These are phyloP conservation scores for Cyprinodon brontotheroides DNA, from an alignment of 2,113 vertebrate species.

Conservation along the genomic window DNA sequence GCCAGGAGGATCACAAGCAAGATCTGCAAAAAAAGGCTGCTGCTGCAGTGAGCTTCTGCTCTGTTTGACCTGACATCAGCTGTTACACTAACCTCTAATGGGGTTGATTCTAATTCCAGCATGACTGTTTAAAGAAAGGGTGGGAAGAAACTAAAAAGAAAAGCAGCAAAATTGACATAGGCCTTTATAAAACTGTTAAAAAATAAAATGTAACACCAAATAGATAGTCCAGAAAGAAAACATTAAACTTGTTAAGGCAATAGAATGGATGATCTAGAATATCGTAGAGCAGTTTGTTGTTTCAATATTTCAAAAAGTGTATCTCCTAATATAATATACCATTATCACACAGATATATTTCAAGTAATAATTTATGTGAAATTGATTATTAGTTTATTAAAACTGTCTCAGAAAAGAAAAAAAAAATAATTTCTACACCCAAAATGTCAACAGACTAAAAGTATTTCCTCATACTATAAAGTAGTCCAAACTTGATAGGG, in stretches of 20 bases:
- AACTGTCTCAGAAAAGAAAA: background rate
- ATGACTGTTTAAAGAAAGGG: slow-evolving; percentile 49
- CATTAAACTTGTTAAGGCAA: too few relatives aligned
- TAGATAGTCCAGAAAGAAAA: too few relatives aligned
- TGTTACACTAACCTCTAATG: slow-evolving; percentile 21
- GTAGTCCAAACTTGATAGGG: too few relatives aligned
- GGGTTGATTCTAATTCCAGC: slow-evolving; percentile 53
- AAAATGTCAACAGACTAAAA: too few relatives aligned
- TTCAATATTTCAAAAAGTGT: background rate
- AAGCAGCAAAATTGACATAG: slow-evolving; percentile 5
- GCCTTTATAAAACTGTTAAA: too few relatives aligned
- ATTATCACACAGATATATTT: background rate
- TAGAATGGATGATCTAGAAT: too few relatives aligned
- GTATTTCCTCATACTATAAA: too few relatives aligned
- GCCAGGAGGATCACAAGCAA: background rate
- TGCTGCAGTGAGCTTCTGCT: slow-evolving; percentile 12
- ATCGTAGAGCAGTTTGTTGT: too few relatives aligned
- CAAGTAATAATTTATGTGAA: background rate
- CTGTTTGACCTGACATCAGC: slow-evolving; percentile 53
- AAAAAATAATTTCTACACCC: too few relatives aligned
- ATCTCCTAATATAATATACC: background rate
- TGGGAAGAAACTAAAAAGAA: slow-evolving; percentile 29
- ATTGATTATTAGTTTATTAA: background rate
- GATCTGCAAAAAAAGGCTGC: slow-evolving; percentile 8
- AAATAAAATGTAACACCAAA: too few relatives aligned